Percentiles rank a stretch among this genome's conserved stretches.
phyloP scores from a whole-genome alignment of 2,797 vertebrate species.

The Gymnothorax reevesii region DNA sequence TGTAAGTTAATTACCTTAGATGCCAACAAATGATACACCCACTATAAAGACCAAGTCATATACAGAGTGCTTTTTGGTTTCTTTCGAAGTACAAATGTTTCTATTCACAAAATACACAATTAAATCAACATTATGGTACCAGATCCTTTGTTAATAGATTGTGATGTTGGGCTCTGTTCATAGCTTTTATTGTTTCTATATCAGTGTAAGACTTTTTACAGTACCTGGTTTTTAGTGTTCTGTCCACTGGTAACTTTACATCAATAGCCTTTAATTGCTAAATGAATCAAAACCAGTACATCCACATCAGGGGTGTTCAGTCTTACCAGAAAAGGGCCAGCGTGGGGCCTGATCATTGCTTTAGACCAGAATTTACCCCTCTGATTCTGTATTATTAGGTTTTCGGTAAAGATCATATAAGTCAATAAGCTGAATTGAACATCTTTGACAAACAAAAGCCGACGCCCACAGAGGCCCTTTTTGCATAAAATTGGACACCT shows the following conservation, averaged over 20 bases:
- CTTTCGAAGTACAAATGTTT: constrained; percentile 66
- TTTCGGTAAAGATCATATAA: neutral
- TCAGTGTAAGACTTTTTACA: constrained; percentile 43
- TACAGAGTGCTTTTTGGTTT: constrained; percentile 63
- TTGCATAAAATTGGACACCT: neutral
- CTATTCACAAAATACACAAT: constrained; percentile 71
- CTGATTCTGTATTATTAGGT: neutral
- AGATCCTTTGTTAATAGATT: constrained; percentile 46
- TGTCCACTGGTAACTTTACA: neutral
- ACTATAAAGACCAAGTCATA: constrained; percentile 54
- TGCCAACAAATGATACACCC: constrained; percentile 43
- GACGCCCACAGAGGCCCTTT: neutral
- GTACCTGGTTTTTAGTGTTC: constrained; percentile 20
- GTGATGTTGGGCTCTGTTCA: constrained; percentile 41
- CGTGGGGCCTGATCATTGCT: neutral
- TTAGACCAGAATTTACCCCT: neutral
- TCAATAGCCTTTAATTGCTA: neutral
- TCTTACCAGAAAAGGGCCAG: neutral
- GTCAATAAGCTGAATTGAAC: neutral
- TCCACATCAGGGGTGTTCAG: neutral
- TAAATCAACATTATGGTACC: constrained; percentile 58
- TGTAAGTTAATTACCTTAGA: constrained; percentile 38
- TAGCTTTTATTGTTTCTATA: constrained; percentile 26
- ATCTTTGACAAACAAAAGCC: neutral
- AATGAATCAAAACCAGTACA: constrained; percentile 8